Percentiles rank a stretch among this genome's conserved stretches.
Evolutionary conservation across 2,113 vertebrate species (phyloP).

Genomic region (Triplophysa rosa): DNA sequence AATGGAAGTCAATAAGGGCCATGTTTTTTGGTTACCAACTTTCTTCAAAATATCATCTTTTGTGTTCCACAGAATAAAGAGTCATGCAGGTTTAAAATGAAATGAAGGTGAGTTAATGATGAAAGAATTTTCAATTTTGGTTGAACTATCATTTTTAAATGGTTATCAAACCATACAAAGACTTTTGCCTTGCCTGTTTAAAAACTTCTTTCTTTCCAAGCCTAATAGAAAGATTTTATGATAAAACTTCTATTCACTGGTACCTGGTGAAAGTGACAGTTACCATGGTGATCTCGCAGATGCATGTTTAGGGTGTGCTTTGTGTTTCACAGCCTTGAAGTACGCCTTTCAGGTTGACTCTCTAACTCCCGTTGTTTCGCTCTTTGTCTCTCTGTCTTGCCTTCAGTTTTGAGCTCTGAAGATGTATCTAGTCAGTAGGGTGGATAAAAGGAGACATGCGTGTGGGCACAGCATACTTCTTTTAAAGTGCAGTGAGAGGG

Average conservation of each 20-base stretch:
- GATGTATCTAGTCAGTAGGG: background rate
- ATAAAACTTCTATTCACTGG: slow-evolving; percentile 4
- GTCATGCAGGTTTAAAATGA: too few species aligned
- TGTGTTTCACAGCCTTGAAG: slow-evolving; percentile 23
- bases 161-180: background rate
- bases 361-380: background rate
- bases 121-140: too few species aligned
- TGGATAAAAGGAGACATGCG: background rate
- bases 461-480: background rate
- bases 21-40: too few species aligned
- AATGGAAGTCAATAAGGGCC: too few species aligned
- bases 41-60: too few species aligned
- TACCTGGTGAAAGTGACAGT: background rate
- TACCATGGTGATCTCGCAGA: slow-evolving; percentile 15
- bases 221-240: slow-evolving; percentile 16
- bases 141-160: too few species aligned
- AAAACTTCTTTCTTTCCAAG: background rate
- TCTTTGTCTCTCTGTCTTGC: slow-evolving; percentile 15
- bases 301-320: background rate
- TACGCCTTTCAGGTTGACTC: background rate
- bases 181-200: background rate
- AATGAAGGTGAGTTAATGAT: too few species aligned
- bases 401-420: slow-evolving; percentile 1
- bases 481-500: background rate
- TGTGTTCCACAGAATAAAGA: too few species aligned